Evolutionary conservation across 1,140 invertebrate species (phyloP).

Genomic region (Ceratina japonica): DNA sequence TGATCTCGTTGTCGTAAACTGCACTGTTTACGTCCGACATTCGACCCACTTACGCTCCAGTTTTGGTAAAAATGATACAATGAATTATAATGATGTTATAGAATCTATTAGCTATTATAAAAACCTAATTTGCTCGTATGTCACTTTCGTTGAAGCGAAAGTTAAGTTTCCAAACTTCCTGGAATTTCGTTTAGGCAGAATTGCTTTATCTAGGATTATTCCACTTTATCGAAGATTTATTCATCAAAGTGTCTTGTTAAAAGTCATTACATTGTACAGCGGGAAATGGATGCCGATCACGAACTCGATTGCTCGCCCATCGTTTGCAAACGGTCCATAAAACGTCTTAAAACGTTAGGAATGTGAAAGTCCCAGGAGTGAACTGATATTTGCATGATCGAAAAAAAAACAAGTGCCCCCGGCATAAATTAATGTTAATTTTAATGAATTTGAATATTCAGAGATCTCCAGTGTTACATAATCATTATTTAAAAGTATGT

Average conservation of each 20-base stretch:
- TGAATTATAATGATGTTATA: too few relatives aligned
- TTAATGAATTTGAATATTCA: background rate
- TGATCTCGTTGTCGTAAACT: too few relatives aligned
- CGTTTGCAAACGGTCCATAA: background rate
- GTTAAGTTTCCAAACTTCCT: too few relatives aligned
- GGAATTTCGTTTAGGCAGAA: background rate
- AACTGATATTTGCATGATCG: slow-evolving; percentile 1
- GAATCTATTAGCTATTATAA: too few relatives aligned
- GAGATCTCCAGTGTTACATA: background rate
- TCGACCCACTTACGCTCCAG: too few relatives aligned
- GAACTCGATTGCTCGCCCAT: background rate
- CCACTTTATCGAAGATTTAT: background rate
- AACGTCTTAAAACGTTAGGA: background rate
- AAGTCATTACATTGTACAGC: background rate
- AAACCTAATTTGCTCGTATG: too few relatives aligned
- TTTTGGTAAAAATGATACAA: too few relatives aligned
- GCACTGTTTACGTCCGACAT: too few relatives aligned
- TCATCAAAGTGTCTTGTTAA: background rate
- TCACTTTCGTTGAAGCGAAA: too few relatives aligned
- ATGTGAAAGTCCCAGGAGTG: background rate
- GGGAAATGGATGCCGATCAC: background rate
- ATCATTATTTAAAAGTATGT: too few relatives aligned
- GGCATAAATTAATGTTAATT: background rate
- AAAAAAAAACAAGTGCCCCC: background rate
- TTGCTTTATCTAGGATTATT: background rate